phyloP scores from a whole-genome alignment of 2,797 vertebrate species.

The Pseudochromis fuscus region DNA sequence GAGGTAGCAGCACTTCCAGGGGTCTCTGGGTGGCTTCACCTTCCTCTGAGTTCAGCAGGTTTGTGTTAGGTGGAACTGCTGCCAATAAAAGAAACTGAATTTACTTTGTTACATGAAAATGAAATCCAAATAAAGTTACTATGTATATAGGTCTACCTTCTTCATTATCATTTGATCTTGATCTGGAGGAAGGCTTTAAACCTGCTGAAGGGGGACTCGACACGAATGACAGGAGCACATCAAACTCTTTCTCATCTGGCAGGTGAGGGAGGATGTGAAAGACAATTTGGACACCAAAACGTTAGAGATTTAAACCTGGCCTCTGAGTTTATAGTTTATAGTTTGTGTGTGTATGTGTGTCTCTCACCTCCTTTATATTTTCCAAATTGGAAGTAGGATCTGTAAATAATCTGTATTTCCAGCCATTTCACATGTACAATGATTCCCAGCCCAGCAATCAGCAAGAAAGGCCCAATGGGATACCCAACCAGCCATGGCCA shows the following conservation, averaged over 20 bases:
- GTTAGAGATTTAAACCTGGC: neutral
- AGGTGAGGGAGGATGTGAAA: slow-evolving; percentile 1
- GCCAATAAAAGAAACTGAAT: neutral
- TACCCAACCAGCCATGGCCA: slow-evolving; percentile 58
- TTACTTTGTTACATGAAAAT: neutral
- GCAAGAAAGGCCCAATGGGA: slow-evolving; percentile 67
- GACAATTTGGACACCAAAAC: neutral
- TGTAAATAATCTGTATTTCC: slow-evolving; percentile 87
- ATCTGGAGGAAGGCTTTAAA: neutral
- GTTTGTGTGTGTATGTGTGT: neutral
- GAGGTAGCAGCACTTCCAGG: slow-evolving; percentile 82
- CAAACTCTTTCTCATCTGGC: slow-evolving; percentile 89
- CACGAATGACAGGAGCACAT: slow-evolving; percentile 90
- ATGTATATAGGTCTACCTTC: slow-evolving; percentile 32
- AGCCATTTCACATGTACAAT: slow-evolving; percentile 85
- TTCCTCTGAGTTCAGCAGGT: slow-evolving; percentile 14
- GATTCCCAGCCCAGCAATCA: slow-evolving; percentile 61
- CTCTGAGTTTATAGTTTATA: neutral
- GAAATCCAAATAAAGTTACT: neutral
- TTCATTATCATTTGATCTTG: slow-evolving; percentile 6
- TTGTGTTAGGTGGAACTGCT: slow-evolving; percentile 17
- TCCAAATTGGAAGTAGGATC: slow-evolving; percentile 72
- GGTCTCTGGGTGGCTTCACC: slow-evolving; percentile 6
- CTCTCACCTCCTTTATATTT: slow-evolving; percentile 56
- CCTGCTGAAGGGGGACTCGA: slow-evolving; percentile 57